Percentiles rank a stretch among this genome's conserved stretches.
Conservation (phyloP, 2,113 vertebrate species). For the Sylvilagus bachmani region DNA sequence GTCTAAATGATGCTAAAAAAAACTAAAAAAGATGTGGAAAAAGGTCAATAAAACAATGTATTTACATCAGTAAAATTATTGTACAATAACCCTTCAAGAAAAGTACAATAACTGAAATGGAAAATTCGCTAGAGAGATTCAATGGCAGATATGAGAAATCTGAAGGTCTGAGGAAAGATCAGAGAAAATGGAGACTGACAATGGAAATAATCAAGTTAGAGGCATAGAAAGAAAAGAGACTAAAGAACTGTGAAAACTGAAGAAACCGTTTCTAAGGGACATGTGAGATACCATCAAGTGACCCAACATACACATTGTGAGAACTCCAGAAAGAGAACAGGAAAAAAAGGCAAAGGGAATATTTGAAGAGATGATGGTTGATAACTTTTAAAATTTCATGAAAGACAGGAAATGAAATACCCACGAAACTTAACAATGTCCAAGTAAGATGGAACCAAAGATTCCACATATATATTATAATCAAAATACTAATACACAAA, state of each 20-base stretch:
- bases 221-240: background rate
- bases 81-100: no score
- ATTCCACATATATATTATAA: background rate
- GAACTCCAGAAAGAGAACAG: no score
- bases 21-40: background rate
- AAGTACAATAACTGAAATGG: background rate
- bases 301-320: no score
- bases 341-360: no score
- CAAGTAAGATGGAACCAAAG: background rate
- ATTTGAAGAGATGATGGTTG: background rate
- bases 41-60: background rate
- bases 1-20: background rate
- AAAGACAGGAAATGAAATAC: background rate
- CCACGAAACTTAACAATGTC: background rate
- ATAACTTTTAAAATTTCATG: background rate
- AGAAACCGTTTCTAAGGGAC: background rate
- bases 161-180: background rate
- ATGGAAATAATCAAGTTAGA: background rate
- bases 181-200: background rate
- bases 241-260: background rate
- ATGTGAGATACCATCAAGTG: background rate
- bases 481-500: background rate
- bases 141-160: no score
- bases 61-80: no score
- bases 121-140: no score